Percentiles rank a stretch among this genome's conserved stretches.
These are phyloP conservation scores for Anadara kagoshimensis DNA, from an alignment of 1,140 invertebrate genomes.

Conservation along the genomic window DNA sequence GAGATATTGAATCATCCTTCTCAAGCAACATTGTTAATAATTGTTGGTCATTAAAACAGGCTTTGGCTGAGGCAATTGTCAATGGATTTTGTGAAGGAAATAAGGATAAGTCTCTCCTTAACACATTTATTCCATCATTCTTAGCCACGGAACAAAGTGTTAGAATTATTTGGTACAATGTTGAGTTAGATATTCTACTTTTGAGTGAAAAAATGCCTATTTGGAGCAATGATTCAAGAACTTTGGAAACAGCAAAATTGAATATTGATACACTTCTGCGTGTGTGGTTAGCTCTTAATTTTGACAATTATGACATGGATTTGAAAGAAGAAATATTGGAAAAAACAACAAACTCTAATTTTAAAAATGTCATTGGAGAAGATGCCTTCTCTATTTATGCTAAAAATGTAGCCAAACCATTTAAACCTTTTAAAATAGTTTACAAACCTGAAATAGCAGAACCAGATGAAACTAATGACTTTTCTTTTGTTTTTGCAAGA, in stretches of 20 bases:
- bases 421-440: no score
- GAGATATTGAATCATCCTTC: not conserved
- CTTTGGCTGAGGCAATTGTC: constrained; percentile 4
- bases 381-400: no score
- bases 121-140: constrained; percentile 15
- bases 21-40: no score
- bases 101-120: not conserved
- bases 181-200: constrained; percentile 7
- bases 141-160: constrained; percentile 4
- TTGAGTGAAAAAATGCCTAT: constrained; percentile 1
- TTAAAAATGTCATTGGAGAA: constrained; percentile 6
- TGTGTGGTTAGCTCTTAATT: not conserved
- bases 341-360: not conserved
- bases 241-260: not conserved
- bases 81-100: constrained; percentile 2
- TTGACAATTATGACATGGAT: not conserved
- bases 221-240: no score
- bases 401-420: no score
- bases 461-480: no score
- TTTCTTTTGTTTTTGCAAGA: no score
- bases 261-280: not conserved
- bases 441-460: no score
- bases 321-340: not conserved
- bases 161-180: no score
- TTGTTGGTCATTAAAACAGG: no score